Evolutionary conservation across 2,888 invertebrate species (phyloP), one percentile per base, ranked within the genome.

Genomic region (Leptothorax acervorum): DNA sequence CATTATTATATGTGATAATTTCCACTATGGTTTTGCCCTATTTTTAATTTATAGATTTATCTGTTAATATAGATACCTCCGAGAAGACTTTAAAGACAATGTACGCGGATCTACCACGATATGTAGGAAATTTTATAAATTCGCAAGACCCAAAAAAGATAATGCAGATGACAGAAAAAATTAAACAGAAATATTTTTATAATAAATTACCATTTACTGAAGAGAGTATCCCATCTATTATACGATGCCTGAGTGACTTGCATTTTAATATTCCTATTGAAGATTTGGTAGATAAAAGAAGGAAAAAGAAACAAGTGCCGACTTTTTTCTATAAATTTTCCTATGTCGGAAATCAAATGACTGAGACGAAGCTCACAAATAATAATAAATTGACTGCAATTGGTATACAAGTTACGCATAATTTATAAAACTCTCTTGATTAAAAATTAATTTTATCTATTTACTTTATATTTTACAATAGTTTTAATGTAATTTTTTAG

Each of bases 281-380:
- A 84, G 93, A 94, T 9, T 92, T 95, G n/a, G 92, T 95, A 1
- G 92, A 90, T 62, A 88, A 95, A 42, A 95, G 95, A 57, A 93
- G 95, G 1, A 95, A 95, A 86, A 90, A 93, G 51, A 94, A 92
- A 70, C 91, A 35, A 0, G 65, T 95, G 1, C 95, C 96, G 0
- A 95, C 96, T 0, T 97, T 96, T 89, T 95, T 96, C 11, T 97
- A 96, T 88, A 95, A 96, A 81, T 96, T 96, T 91, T 94, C 96
- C 0, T 96, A 96, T 84, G 42, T 84, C 3, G 86, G 90, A 0
- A 71, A 81, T 2, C 84, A 91, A 45, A 83, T 63, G 18, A 82
- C 87, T 0, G 0, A 11, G 0, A 87, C 86, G 0, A 82, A 74
- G 23, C 11, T 48, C 2, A 5, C 82, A 2, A 31, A 55, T 0